Evolutionary conservation across 2,797 vertebrate genomes (phyloP).

Genomic region (Cossypha dichroa): DNA sequence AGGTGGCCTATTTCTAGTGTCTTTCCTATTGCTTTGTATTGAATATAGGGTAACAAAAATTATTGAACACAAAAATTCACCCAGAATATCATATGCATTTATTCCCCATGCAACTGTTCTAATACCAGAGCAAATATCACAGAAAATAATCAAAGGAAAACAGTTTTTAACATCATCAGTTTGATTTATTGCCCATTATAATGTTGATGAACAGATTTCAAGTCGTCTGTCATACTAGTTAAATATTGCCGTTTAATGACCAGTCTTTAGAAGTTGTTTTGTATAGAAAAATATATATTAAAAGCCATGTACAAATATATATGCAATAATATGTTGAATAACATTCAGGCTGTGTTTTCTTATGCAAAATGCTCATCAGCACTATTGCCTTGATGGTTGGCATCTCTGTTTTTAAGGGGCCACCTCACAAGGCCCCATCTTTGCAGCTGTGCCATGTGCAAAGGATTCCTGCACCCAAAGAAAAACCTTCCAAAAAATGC

Average conservation of each 20-base stretch:
- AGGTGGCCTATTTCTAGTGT: neutral
- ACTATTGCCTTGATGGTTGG: neutral
- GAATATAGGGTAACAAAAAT: neutral
- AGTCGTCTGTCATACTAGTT: neutral
- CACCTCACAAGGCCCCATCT: neutral
- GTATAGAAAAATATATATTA: neutral
- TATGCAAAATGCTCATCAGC: neutral
- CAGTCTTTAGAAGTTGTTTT: neutral
- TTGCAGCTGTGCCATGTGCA: neutral
- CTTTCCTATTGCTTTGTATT: neutral
- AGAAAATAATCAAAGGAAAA: neutral
- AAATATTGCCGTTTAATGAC: neutral
- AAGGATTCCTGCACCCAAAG: neutral
- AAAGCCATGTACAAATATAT: neutral
- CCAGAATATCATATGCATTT: neutral
- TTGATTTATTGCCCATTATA: neutral
- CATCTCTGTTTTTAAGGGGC: neutral
- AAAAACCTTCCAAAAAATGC: neutral
- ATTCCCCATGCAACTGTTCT: neutral
- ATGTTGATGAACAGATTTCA: neutral
- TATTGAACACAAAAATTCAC: neutral
- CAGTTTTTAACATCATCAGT: neutral
- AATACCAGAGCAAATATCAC: neutral
- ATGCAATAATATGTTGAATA: neutral
- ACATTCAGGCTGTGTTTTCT: neutral